phyloP scores from a whole-genome alignment of 1,140 invertebrate genomes.

The Phenacoccus solenopsis region DNA sequence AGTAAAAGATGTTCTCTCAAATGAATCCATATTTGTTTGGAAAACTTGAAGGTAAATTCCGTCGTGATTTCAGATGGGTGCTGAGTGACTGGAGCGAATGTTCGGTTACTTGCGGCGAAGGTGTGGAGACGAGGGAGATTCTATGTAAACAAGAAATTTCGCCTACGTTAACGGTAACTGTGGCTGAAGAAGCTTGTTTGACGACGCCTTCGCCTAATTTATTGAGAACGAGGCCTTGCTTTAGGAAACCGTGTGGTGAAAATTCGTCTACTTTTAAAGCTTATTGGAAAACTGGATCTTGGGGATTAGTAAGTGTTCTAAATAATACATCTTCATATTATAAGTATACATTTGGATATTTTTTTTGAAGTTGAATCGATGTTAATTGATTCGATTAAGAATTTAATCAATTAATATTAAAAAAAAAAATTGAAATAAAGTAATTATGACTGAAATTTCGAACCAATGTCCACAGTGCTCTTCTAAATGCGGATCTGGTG shows the following conservation, averaged over 20 bases:
- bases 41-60: background rate
- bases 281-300: slow-evolving; percentile 23
- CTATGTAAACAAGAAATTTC: slow-evolving; percentile 31
- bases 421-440: too few species aligned
- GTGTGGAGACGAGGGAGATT: slow-evolving; percentile 24
- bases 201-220: slow-evolving; percentile 20
- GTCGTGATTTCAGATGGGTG: slow-evolving; percentile 25
- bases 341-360: too few species aligned
- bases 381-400: too few species aligned
- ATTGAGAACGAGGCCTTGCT: slow-evolving; percentile 21
- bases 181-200: slow-evolving; percentile 31
- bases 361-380: too few species aligned
- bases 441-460: too few species aligned
- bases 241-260: slow-evolving; percentile 20
- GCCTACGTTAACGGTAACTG: slow-evolving; percentile 32
- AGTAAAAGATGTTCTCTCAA: slow-evolving; percentile 24
- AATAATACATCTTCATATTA: too few species aligned
- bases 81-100: slow-evolving; percentile 26
- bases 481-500: slow-evolving; percentile 37
- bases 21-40: background rate
- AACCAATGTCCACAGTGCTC: slow-evolving; percentile 39
- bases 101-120: slow-evolving; percentile 26
- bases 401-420: too few species aligned
- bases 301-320: slow-evolving; percentile 24
- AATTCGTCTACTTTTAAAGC: background rate